Evolutionary conservation across 1,140 invertebrate species (phyloP), one percentile per base, ranked within the genome.

Genomic region (Drosophila truncata): DNA sequence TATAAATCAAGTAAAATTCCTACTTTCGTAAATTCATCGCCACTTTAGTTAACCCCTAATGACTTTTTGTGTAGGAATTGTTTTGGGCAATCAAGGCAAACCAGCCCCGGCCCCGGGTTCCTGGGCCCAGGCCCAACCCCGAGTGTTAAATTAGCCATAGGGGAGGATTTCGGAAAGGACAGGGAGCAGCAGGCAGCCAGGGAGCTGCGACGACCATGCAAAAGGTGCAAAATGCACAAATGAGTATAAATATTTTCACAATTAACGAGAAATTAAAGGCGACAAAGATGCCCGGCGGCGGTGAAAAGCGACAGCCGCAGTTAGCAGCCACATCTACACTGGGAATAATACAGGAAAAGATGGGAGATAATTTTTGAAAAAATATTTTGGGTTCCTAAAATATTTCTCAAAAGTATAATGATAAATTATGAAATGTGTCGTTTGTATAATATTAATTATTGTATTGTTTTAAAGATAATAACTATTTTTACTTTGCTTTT

Each of bases 231-330:
- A 87, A 91, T 81, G 83, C 87, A 84, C 87, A 91, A 91, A 91
- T 91, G 87, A 91, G 87, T 91, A 87, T 91, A 91, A 91, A 91
- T 91, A 91, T 91, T 91, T 91, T 91, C 49, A 91, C 87, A 91
- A 91, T 91, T 91, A 91, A 91, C 85, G 59, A 90, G 82, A 90
- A 90, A 90, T 90, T 90, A 90, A 90, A 90, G 82, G 84, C 85
- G 85, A 90, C 86, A 91, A 88, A 90, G 85, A 85, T 85, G 67
- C 78, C 74, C 63, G 65, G 64, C 57, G 54, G 64, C 35, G 61
- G 67, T 78, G 72, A 75, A 76, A 67, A 71, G 71, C 37, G 58
- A 41, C 70, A 82, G 64, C 55, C 80, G 71, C 73, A 72, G 47
- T 52, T 14, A 44, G 55, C 73, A 65, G 18, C 35, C 16, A 60